Base-by-base conservation (phyloP, 2,113 vertebrate species). In the Mellivora capensis region DNA sequence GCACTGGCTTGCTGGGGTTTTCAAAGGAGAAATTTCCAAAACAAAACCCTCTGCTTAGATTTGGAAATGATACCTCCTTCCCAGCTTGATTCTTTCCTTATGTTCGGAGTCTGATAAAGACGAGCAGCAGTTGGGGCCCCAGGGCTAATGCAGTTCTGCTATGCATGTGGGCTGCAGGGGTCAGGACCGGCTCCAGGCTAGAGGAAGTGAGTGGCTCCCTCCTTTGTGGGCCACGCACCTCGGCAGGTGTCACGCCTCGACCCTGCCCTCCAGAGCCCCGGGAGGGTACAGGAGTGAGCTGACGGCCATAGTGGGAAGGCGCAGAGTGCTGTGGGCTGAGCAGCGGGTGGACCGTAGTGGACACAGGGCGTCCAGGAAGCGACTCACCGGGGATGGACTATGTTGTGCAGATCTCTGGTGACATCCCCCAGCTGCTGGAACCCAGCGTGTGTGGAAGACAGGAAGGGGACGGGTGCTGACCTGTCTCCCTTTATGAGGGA, bases 11-110 rank as follows among this genome's bases (percentile, higher is more conserved):
- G 90, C 71, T 23, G 54, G 79, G 95, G 87, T 69, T 93, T 95
- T 84, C 87, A 57, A 74, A 90, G 97, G 67, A 83, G 82, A 87
- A 83, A 79, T 52, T 88, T 97, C 95, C 97, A 91, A 98, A 96
- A 96, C 96, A 96, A 96, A 90, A 93, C 49, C 52, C 95, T 94
- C 42, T 79, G 57, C 95, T 88, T 95, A 91, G 87, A 83, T 95
- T 93, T 97, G 95, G 97, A 96, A 98, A 72, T 37, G 92, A 94
- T 95, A 91, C 92, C 92, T 96, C 97, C 96, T 94, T 95, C 83
- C 81, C 76, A 88, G 81, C 86, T 79, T 94, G 96, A 97, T 96
- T 91, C 67, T 90, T 94, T 90, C 96, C 95, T 97, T 84, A 92
- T 95, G 93, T 87, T 72, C 74, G 61, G 74, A 89, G 90, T 52